A percentile compares a stretch with the other conserved stretches of the same genome.
These are phyloP conservation scores for Erythrocercus mccallii DNA, from an alignment of 2,113 vertebrate genomes.

Conservation along the genomic window DNA sequence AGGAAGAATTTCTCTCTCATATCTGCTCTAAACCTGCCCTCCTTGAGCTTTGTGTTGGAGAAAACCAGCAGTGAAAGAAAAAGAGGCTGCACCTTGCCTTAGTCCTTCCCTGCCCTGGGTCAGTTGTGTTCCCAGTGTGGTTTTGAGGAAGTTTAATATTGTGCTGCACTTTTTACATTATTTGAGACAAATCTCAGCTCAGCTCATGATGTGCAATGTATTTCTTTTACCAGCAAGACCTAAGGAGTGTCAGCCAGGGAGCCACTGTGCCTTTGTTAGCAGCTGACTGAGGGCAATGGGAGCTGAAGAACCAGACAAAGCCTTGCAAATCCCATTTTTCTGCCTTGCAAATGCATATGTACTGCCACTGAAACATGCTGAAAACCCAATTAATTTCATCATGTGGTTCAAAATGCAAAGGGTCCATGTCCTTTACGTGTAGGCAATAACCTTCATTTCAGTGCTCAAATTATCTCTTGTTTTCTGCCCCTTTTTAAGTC, in stretches of 20 bases:
- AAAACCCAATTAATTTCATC: neutral
- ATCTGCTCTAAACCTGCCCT: neutral
- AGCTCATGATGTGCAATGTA: neutral
- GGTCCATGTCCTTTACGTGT: neutral
- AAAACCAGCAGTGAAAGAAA: neutral
- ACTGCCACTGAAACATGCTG: neutral
- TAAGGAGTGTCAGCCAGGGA: neutral
- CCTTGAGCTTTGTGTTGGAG: fast-evolving
- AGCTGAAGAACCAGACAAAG: neutral
- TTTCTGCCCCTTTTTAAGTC: neutral
- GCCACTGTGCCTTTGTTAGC: neutral
- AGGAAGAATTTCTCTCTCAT: neutral
- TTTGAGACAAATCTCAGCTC: neutral
- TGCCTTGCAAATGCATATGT: neutral
- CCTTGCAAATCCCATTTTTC: neutral
- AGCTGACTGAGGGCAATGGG: neutral
- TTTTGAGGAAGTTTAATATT: neutral
- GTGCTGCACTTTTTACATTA: neutral
- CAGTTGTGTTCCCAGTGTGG: neutral
- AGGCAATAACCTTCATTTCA: neutral
- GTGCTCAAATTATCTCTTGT: neutral
- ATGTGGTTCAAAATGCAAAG: neutral
- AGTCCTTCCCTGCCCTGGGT: neutral
- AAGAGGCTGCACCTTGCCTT: neutral
- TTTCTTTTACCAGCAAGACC: neutral